Evolutionary conservation across 1,140 invertebrate species (phyloP).

Genomic region (Pemphigus obesinymphae): DNA sequence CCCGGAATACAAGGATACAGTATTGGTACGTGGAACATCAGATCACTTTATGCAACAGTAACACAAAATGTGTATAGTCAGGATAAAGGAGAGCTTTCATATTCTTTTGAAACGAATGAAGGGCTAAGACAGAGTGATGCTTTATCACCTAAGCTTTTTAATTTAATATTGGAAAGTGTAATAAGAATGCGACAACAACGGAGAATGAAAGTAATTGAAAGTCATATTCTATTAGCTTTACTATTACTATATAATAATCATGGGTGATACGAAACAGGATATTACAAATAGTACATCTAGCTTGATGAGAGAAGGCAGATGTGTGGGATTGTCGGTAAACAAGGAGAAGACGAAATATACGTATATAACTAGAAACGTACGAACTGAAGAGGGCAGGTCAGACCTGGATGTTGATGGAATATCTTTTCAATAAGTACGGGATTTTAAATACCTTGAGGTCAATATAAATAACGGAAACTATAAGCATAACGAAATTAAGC

Average conservation of each 20-base stretch:
- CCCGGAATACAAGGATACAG: too few relatives aligned
- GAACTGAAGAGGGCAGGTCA: not conserved
- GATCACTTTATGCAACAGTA: not conserved
- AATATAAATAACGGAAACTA: not conserved
- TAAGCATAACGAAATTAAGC: not conserved
- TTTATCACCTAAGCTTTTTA: not conserved
- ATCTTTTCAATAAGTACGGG: not conserved
- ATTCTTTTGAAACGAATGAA: not conserved
- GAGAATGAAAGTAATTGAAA: not conserved
- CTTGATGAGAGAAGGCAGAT: not conserved
- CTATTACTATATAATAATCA: not conserved
- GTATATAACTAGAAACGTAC: not conserved
- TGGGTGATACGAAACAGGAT: not conserved
- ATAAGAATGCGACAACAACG: not conserved
- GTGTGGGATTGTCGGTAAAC: not conserved
- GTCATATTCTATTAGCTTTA: not conserved
- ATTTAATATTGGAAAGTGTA: not conserved
- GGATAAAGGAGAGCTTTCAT: not conserved
- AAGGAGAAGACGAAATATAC: not conserved
- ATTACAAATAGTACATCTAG: not conserved
- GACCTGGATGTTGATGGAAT: not conserved
- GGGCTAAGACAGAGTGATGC: not conserved
- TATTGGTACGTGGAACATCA: too few relatives aligned
- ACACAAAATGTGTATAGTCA: not conserved
- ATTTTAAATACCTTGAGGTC: not conserved